phyloP scores from a whole-genome alignment of 53 echinoderm and acorn worm species.

The Crossaster papposus region DNA sequence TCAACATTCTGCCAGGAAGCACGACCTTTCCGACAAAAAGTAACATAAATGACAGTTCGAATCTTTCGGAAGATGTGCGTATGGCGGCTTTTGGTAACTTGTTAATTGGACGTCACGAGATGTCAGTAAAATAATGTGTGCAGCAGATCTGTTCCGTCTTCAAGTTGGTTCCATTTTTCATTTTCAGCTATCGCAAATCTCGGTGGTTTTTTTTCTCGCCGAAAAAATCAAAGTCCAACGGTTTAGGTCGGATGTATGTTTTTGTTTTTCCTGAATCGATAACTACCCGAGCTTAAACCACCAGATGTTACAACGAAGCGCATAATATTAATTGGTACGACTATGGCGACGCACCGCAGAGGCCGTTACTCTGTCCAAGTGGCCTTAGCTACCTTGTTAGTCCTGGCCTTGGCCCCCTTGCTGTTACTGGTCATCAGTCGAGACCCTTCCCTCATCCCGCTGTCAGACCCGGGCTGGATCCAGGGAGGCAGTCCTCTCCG shows the following conservation, averaged over 20 bases:
- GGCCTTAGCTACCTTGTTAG: slow-evolving; percentile 27
- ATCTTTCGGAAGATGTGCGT: not conserved
- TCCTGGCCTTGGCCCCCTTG: slow-evolving; percentile 41
- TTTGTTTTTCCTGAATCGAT: not conserved
- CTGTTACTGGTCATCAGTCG: slow-evolving; percentile 36
- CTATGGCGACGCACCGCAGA: slow-evolving; percentile 25
- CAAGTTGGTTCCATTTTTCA: no score
- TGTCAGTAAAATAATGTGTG: not conserved
- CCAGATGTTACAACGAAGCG: not conserved
- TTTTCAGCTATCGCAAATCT: not conserved
- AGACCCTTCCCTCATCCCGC: slow-evolving; percentile 36
- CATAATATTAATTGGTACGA: not conserved
- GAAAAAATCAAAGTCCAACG: not conserved
- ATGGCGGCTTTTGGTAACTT: not conserved
- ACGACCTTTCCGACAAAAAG: not conserved
- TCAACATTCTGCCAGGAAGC: not conserved
- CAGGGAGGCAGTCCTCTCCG: slow-evolving; percentile 30
- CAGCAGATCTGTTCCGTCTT: not conserved
- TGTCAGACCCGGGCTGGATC: slow-evolving; percentile 40
- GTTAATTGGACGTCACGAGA: not conserved
- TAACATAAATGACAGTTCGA: not conserved
- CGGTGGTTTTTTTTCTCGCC: not conserved
- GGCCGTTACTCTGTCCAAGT: not conserved
- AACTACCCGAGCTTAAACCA: not conserved
- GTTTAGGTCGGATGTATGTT: not conserved